Evolutionary conservation across 37 sponge, comb jelly and placozoan species (phyloP).

Genomic region (Tethya wilhelma): DNA sequence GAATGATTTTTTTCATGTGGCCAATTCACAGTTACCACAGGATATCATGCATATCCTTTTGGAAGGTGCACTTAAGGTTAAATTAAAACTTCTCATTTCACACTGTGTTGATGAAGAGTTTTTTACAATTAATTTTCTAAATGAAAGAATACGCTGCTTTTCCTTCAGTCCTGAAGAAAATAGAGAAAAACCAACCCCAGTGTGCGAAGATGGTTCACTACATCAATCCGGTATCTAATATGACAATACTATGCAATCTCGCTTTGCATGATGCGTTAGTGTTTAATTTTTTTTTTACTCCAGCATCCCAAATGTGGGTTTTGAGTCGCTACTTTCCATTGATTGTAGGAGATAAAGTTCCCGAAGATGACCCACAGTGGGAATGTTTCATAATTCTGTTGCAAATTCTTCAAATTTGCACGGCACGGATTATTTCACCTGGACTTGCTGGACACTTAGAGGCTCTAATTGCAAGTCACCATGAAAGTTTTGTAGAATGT

Average conservation of each 20-base stretch:
- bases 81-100: constrained; percentile 17
- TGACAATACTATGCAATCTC: too few relatives aligned
- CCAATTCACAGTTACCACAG: constrained; percentile 41
- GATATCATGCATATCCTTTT: constrained; percentile 61
- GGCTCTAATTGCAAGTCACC: constrained; percentile 20
- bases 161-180: constrained; percentile 11
- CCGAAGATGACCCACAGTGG: constrained; percentile 28
- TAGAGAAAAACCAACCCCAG: constrained; percentile 31
- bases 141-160: constrained; percentile 26
- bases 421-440: background rate
- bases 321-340: constrained; percentile 17
- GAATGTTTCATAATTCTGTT: constrained; percentile 41
- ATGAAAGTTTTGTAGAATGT: constrained; percentile 1
- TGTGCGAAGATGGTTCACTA: background rate
- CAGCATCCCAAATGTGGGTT: constrained; percentile 40
- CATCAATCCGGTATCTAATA: background rate
- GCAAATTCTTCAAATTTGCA: constrained; percentile 25
- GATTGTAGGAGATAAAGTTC: constrained; percentile 23
- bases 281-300: background rate
- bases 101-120: background rate
- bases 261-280: background rate
- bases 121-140: constrained; percentile 38
- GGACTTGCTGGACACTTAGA: constrained; percentile 13
- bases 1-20: constrained; percentile 51
- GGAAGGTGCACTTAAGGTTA: constrained; percentile 37